Conservation (phyloP, 92 coral and sea anemone genomes). For the Phenganax marumi region DNA sequence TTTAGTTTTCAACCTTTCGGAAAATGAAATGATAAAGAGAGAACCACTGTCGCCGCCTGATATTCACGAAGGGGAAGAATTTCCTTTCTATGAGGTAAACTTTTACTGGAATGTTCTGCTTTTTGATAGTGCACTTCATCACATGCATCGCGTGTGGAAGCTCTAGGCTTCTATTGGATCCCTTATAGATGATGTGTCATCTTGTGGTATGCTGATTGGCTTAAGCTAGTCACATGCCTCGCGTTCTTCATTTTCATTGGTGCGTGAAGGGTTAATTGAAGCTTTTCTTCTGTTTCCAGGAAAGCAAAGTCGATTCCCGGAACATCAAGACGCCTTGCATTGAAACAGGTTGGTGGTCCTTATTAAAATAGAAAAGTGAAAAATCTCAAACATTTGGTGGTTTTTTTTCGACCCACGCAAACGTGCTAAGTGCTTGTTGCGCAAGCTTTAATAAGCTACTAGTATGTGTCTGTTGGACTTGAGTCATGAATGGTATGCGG, state of each 20-base stretch:
- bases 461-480: no score
- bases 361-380: not conserved
- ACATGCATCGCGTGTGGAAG: not conserved
- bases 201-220: not conserved
- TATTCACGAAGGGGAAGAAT: not conserved
- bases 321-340: not conserved
- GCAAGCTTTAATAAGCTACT: no score
- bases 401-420: no score
- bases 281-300: constrained; percentile 16
- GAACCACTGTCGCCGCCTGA: constrained; percentile 14
- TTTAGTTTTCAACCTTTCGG: constrained; percentile 12
- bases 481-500: no score
- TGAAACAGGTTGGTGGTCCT: not conserved
- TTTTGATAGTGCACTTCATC: not conserved
- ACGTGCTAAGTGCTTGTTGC: no score
- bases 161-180: not conserved
- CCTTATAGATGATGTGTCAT: not conserved
- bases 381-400: not conserved
- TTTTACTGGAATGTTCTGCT: not conserved
- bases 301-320: constrained; percentile 10
- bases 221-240: not conserved
- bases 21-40: not conserved
- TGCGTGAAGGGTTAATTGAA: not conserved
- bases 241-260: not conserved
- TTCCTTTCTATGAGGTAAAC: constrained; percentile 18